Evolutionary conservation across 1,140 invertebrate genomes (phyloP).

Genomic region (Zaprionus kolodkinae): DNA sequence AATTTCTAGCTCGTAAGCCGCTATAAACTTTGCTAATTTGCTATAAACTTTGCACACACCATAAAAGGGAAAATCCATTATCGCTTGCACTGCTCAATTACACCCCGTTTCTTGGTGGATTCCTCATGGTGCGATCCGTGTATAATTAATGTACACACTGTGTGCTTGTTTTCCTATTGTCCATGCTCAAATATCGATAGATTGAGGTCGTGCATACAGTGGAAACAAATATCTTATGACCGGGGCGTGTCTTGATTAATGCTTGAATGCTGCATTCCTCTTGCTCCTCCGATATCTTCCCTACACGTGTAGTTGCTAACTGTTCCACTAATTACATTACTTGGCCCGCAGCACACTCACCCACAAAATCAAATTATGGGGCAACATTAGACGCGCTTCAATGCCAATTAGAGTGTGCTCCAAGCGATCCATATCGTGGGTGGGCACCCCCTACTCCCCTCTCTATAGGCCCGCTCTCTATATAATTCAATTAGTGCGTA

Average conservation of each 20-base stretch:
- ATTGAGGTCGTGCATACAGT: constrained; percentile 1
- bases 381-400: constrained; percentile 49
- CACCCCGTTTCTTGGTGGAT: not conserved
- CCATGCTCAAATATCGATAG: constrained; percentile 21
- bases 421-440: constrained; percentile 35
- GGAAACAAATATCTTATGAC: constrained; percentile 22
- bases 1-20: not conserved
- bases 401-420: constrained; percentile 46
- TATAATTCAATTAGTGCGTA: constrained; percentile 74
- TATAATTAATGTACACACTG: constrained; percentile 14
- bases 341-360: constrained; percentile 38
- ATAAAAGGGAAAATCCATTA: not conserved
- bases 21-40: not conserved
- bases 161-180: constrained; percentile 12
- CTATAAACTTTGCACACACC: not conserved
- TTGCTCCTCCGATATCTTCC: not conserved
- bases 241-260: constrained; percentile 37
- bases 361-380: constrained; percentile 39
- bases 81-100: not conserved
- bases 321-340: constrained; percentile 51
- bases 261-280: constrained; percentile 5
- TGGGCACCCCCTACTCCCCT: constrained; percentile 7
- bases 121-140: not conserved
- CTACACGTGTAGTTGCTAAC: constrained; percentile 36
- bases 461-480: constrained; percentile 2